Evolutionary conservation across 2,888 invertebrate species (phyloP).

Genomic region (Hypsopygia costalis): DNA sequence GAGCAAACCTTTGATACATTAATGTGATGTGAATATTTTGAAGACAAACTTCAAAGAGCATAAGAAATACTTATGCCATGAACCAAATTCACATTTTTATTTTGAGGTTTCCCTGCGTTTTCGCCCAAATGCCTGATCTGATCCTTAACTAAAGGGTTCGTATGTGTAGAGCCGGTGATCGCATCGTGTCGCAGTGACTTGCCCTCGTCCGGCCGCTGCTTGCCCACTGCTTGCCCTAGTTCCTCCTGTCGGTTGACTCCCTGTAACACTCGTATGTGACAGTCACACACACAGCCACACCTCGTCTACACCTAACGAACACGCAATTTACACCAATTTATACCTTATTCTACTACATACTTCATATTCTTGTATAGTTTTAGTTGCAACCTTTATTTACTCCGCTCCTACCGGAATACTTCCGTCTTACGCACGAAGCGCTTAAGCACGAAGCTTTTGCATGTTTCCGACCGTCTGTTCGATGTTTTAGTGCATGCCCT

Average conservation of each 20-base stretch:
- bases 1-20: too few relatives aligned
- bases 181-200: slow-evolving; percentile 15
- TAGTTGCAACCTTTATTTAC: slow-evolving; percentile 15
- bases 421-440: slow-evolving; percentile 14
- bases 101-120: too few relatives aligned
- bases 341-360: slow-evolving; percentile 18
- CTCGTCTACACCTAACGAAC: slow-evolving; percentile 25
- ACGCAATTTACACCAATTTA: slow-evolving; percentile 22
- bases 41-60: too few relatives aligned
- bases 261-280: slow-evolving; percentile 15
- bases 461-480: slow-evolving; percentile 11
- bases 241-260: slow-evolving; percentile 16
- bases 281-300: slow-evolving; percentile 35
- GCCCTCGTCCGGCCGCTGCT: slow-evolving; percentile 25
- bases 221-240: slow-evolving; percentile 30
- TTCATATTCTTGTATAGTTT: slow-evolving; percentile 8
- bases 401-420: slow-evolving; percentile 6
- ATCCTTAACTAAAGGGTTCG: too few relatives aligned
- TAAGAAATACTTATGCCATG: too few relatives aligned
- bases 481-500: neutral
- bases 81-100: too few relatives aligned
- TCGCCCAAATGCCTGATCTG: too few relatives aligned
- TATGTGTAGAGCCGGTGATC: too few relatives aligned
- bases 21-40: too few relatives aligned
- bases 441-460: slow-evolving; percentile 18